These are phyloP conservation scores for Lophotis ruficrista DNA, from an alignment of 2,113 vertebrate genomes.

Conservation along the genomic window DNA sequence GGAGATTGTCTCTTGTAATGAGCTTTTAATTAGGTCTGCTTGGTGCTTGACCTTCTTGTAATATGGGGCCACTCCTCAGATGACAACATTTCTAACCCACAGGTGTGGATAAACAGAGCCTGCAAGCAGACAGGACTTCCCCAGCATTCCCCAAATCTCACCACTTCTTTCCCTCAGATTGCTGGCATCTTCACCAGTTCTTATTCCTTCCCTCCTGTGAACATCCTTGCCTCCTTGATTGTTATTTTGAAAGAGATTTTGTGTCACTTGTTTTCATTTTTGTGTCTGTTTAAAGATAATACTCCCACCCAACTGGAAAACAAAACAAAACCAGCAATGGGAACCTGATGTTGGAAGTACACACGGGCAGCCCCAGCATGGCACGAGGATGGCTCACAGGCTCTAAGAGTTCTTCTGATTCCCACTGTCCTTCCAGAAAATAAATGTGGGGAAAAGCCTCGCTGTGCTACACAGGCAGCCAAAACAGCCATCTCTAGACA, in stretches of 20 bases:
- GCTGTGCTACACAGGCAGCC: not conserved
- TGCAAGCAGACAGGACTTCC: not conserved
- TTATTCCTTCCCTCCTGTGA: not conserved
- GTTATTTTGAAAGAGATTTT: not conserved
- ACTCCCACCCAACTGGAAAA: not conserved
- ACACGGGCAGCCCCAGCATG: not conserved
- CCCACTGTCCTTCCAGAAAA: slow-evolving; percentile 14
- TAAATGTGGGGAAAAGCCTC: not conserved
- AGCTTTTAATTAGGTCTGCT: slow-evolving; percentile 81
- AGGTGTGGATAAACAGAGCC: slow-evolving; percentile 34
- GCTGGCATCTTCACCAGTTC: not conserved
- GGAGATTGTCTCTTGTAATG: slow-evolving; percentile 76
- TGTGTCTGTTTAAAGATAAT: not conserved
- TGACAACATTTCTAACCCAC: slow-evolving; percentile 41
- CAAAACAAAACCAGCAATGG: not conserved
- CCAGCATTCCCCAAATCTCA: not conserved
- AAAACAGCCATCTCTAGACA: not conserved
- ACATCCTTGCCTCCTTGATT: not conserved
- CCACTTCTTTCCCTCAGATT: not conserved
- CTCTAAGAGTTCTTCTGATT: not conserved
- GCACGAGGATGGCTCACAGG: not conserved
- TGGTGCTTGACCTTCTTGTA: slow-evolving; percentile 77
- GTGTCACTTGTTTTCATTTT: not conserved
- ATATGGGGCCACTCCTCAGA: slow-evolving; percentile 48
- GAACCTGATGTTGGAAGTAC: not conserved